Evolutionary conservation across 30 jellyfish, hydroid and myxozoan genomes (phyloP).

Genomic region (Aurelia aurita complex sp. Pacific): DNA sequence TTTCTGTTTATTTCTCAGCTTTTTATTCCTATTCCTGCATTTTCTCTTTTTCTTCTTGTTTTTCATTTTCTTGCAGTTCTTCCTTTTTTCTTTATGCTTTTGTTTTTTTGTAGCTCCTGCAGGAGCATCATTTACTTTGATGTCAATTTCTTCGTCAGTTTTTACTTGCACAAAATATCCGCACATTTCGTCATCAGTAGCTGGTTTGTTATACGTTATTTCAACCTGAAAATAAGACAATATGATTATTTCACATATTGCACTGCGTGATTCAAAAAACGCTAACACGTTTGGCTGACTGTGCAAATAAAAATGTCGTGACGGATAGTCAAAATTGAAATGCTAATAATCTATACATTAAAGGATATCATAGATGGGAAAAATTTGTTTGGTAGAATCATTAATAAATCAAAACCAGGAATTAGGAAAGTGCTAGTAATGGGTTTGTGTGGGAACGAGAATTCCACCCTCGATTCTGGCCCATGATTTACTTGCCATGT

Average conservation of each 20-base stretch:
- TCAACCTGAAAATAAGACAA: slow-evolving; percentile 33
- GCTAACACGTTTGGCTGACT: no score
- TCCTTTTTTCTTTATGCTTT: slow-evolving; percentile 3
- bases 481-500: no score
- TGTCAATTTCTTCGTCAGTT: slow-evolving; percentile 31
- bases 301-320: no score
- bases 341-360: no score
- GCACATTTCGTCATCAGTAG: slow-evolving; percentile 22
- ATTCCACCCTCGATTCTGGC: no score
- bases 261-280: no score
- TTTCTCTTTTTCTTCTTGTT: slow-evolving; percentile 2
- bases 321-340: no score
- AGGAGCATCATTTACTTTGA: slow-evolving; percentile 26
- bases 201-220: slow-evolving; percentile 49
- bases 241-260: neutral
- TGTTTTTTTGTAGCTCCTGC: neutral
- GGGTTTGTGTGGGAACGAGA: no score
- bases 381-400: no score
- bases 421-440: no score
- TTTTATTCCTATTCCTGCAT: slow-evolving; percentile 8
- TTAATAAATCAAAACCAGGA: no score
- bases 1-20: slow-evolving; percentile 3
- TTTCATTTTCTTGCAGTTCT: slow-evolving; percentile 14
- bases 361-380: no score
- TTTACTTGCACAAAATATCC: slow-evolving; percentile 34